Evolutionary conservation across 2,113 vertebrate genomes (phyloP).

Genomic region (Prunella fulvescens): DNA sequence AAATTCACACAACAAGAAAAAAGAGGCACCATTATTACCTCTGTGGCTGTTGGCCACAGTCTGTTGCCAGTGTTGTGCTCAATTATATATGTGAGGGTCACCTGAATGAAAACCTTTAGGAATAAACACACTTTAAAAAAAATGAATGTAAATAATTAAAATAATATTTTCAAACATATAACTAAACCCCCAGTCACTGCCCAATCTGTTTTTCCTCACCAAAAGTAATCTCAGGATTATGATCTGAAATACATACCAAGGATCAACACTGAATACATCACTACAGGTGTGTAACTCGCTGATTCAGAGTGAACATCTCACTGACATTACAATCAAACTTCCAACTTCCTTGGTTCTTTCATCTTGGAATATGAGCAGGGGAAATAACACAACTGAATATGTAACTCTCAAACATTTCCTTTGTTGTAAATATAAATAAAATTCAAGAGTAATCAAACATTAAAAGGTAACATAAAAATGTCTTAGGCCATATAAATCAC

Average conservation of each 20-base stretch:
- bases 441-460: neutral
- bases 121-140: neutral
- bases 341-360: neutral
- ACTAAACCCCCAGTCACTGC: neutral
- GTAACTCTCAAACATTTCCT: neutral
- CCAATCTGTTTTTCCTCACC: neutral
- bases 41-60: neutral
- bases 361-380: neutral
- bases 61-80: neutral
- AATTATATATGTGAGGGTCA: neutral
- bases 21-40: neutral
- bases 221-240: neutral
- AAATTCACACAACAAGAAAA: neutral
- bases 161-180: neutral
- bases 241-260: neutral
- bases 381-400: neutral
- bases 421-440: neutral
- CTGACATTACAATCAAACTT: neutral
- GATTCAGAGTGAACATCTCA: neutral
- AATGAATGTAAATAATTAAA: neutral
- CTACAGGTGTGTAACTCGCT: neutral
- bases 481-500: neutral
- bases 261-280: neutral
- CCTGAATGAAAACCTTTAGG: neutral
- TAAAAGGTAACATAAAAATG: neutral